Conservation (phyloP, 35 echinoderm and acorn worm genomes). For the Apostichopus japonicus region DNA sequence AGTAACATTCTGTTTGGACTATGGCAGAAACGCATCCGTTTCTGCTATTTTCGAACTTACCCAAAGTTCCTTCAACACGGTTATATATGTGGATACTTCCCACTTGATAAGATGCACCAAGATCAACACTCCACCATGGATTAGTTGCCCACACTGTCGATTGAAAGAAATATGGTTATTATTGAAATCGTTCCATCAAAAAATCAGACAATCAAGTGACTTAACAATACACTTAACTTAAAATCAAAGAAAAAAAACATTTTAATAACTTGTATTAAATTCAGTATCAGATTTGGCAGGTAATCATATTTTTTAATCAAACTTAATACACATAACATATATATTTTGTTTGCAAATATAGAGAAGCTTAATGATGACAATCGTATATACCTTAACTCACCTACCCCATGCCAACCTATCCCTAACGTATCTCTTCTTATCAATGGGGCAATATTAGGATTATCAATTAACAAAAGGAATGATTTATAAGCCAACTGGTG, state of each 20-base stretch:
- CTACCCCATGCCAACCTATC: no score
- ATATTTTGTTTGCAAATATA: neutral
- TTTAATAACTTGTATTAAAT: no score
- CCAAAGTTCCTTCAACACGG: neutral
- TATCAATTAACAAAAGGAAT: no score
- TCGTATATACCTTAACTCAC: no score
- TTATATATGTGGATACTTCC: neutral
- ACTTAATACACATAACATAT: neutral
- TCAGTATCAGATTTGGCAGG: neutral
- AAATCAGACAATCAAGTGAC: neutral
- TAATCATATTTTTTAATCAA: neutral
- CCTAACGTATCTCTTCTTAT: no score
- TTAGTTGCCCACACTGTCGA: neutral
- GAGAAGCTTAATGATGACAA: neutral
- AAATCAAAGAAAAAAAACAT: neutral
- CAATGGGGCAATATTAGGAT: no score
- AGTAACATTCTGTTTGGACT: neutral
- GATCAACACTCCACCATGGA: neutral
- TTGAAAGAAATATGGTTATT: neutral
- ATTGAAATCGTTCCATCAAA: neutral
- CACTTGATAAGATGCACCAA: neutral
- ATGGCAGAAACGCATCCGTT: no score
- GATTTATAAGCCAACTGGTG: no score
- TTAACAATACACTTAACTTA: neutral
- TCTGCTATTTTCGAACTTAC: neutral